Conservation (phyloP, 2,797 vertebrate species). For the Myotis pilosus region DNA sequence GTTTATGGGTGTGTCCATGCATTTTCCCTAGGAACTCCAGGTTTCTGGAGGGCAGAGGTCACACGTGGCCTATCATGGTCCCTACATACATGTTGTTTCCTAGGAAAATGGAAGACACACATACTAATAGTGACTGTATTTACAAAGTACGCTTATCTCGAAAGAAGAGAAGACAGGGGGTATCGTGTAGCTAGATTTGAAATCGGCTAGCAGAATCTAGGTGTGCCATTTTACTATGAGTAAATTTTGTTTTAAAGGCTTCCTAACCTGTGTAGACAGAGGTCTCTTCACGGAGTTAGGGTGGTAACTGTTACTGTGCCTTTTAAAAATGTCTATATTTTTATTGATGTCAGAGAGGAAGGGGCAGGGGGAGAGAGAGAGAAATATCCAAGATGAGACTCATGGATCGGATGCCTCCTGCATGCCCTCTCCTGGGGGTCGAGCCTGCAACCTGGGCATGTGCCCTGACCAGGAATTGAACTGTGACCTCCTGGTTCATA, state of each 20-base stretch:
- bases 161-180: not conserved
- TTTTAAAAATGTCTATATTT: not conserved
- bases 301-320: not conserved
- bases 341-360: too few relatives aligned
- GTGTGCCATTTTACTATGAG: not conserved
- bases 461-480: rapidly evolving
- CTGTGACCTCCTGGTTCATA: too few relatives aligned
- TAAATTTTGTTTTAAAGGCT: not conserved
- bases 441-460: too few relatives aligned
- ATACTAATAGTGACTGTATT: not conserved
- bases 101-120: not conserved
- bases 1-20: too few relatives aligned
- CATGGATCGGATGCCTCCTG: too few relatives aligned
- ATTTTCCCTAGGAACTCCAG: not conserved
- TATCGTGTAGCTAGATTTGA: not conserved
- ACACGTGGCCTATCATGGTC: not conserved
- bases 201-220: not conserved
- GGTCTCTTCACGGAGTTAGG: not conserved
- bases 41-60: not conserved
- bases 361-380: too few relatives aligned
- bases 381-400: too few relatives aligned
- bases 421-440: rapidly evolving
- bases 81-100: not conserved
- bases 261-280: not conserved
- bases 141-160: not conserved